Conservation (phyloP, 1,140 invertebrate species). For the Drosophila kanapiae region DNA sequence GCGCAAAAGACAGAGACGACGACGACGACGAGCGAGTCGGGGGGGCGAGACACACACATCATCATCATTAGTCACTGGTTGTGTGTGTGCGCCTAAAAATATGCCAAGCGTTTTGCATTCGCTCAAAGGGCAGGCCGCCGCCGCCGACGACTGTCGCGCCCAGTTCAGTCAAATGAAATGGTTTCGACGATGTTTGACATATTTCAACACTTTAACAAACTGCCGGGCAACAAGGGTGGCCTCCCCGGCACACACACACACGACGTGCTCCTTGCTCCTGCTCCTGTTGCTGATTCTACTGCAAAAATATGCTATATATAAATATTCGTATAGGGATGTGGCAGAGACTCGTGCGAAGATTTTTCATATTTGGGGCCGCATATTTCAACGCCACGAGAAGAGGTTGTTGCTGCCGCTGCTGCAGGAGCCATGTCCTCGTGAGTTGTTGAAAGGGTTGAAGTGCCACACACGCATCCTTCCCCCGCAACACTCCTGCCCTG, state of each 20-base stretch:
- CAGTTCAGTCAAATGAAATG: conserved; percentile 74
- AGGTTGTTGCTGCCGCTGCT: too few relatives aligned
- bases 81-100: conserved; percentile 72
- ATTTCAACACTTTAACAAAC: conserved; percentile 75
- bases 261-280: conserved; percentile 22
- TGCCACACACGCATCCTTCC: conserved; percentile 13
- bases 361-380: conserved; percentile 77
- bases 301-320: conserved; percentile 37
- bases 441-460: conserved; percentile 73
- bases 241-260: conserved; percentile 20
- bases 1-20: conserved; percentile 26
- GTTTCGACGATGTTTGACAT: conserved; percentile 80
- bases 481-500: conserved; percentile 4
- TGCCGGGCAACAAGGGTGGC: conserved; percentile 25
- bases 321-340: conserved; percentile 12
- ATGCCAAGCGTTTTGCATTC: conserved; percentile 75
- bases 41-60: conserved; percentile 39
- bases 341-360: conserved; percentile 49
- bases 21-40: too few relatives aligned
- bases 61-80: conserved; percentile 84
- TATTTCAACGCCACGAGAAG: conserved; percentile 59
- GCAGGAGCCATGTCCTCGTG: conserved; percentile 42
- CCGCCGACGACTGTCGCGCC: conserved; percentile 18
- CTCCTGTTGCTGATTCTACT: conserved; percentile 27
- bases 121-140: conserved; percentile 36